phyloP scores from a whole-genome alignment of 1,140 invertebrate species.

The Pinna nobilis region DNA sequence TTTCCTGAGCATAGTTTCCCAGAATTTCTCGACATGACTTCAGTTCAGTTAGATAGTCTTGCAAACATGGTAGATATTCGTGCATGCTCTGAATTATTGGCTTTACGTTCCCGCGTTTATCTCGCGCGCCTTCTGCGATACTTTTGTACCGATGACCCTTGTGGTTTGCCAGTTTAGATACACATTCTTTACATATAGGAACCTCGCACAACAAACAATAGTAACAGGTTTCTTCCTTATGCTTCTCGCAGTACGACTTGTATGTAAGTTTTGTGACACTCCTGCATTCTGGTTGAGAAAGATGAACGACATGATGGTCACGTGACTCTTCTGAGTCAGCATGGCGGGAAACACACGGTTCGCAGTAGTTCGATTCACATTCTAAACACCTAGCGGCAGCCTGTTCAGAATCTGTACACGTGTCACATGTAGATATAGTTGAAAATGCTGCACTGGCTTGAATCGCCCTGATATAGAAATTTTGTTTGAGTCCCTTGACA shows the following conservation, averaged over 20 bases:
- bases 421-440: slow-evolving; percentile 34
- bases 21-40: slow-evolving; percentile 40
- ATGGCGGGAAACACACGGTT: slow-evolving; percentile 29
- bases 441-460: slow-evolving; percentile 43
- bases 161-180: slow-evolving; percentile 49
- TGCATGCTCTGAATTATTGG: slow-evolving; percentile 55
- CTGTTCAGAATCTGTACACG: slow-evolving; percentile 24
- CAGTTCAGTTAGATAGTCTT: slow-evolving; percentile 48
- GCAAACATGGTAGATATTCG: slow-evolving; percentile 52
- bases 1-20: slow-evolving; percentile 40
- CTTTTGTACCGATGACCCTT: slow-evolving; percentile 49
- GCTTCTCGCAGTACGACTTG: slow-evolving; percentile 45
- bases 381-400: slow-evolving; percentile 32
- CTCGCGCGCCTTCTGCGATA: slow-evolving; percentile 44
- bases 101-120: slow-evolving; percentile 39
- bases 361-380: slow-evolving; percentile 40
- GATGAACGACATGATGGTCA: slow-evolving; percentile 36
- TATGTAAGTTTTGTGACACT: slow-evolving; percentile 44
- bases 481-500: slow-evolving; percentile 25
- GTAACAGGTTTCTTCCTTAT: slow-evolving; percentile 43
- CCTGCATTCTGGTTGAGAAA: slow-evolving; percentile 26
- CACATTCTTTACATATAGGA: slow-evolving; percentile 48
- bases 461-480: slow-evolving; percentile 42
- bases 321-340: slow-evolving; percentile 10
- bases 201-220: slow-evolving; percentile 53